Percentiles rank a stretch among this genome's conserved stretches.
Conservation (phyloP, 2,888 invertebrate genomes). For the Stegana nigrithorax region DNA sequence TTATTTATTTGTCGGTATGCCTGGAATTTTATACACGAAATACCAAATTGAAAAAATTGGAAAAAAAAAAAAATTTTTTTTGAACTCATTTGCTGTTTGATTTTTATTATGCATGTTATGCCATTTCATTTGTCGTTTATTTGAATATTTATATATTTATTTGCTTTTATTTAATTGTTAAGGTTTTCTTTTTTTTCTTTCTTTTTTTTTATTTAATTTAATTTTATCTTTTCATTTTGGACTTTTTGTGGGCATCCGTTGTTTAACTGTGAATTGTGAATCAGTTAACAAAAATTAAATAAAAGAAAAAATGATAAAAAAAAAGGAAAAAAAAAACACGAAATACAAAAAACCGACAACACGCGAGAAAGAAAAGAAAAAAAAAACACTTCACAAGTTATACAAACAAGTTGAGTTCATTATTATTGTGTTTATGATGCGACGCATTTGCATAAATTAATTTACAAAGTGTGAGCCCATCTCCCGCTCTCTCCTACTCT, state of each 20-base stretch:
- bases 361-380: too few species aligned
- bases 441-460: slow-evolving; percentile 8
- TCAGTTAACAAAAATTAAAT: background rate
- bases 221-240: too few species aligned
- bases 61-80: background rate
- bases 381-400: too few species aligned
- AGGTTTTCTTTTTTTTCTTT: too few species aligned
- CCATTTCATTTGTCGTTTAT: background rate
- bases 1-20: background rate
- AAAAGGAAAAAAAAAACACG: too few species aligned
- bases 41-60: background rate
- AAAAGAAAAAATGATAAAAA: too few species aligned
- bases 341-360: too few species aligned
- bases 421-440: background rate
- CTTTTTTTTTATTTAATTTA: too few species aligned
- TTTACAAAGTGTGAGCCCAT: background rate
- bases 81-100: background rate
- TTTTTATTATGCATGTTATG: background rate
- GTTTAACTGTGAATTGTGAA: background rate
- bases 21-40: background rate
- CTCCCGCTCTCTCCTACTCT: background rate
- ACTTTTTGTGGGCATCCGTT: background rate
- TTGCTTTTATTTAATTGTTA: background rate
- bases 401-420: too few species aligned
- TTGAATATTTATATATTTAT: background rate